Percentiles rank a stretch among this genome's conserved stretches.
These are phyloP conservation scores for Diaprepes abbreviatus DNA, from an alignment of 2,888 invertebrate genomes.

Conservation along the genomic window DNA sequence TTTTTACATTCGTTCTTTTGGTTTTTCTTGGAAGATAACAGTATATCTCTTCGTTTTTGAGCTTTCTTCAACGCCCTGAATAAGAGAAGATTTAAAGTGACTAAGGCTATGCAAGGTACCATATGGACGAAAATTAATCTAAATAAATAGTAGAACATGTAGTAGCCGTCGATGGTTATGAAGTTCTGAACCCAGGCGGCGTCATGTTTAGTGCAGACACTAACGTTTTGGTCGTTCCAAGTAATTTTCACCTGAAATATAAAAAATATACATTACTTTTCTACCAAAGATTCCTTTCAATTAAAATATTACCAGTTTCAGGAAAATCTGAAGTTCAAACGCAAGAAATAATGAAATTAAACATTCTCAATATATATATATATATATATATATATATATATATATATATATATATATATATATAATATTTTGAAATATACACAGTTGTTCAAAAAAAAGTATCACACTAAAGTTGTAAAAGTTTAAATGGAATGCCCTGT, in stretches of 20 bases:
- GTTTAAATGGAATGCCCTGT: too few species aligned
- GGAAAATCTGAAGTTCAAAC: too few species aligned
- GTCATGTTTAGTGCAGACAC: slow-evolving; percentile 76
- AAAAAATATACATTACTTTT: background rate
- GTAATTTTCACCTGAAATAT: slow-evolving; percentile 72
- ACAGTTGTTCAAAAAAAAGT: too few species aligned
- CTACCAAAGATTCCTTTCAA: too few species aligned
- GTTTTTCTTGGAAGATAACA: slow-evolving; percentile 63
- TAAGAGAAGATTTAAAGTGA: slow-evolving; percentile 88
- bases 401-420: too few species aligned
- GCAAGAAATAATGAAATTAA: too few species aligned
- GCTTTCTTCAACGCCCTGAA: slow-evolving; percentile 90
- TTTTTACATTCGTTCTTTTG: slow-evolving; percentile 84
- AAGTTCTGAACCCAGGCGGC: slow-evolving; percentile 80
- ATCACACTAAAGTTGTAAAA: too few species aligned
- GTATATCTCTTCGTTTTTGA: slow-evolving; percentile 70
- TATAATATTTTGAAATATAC: too few species aligned
- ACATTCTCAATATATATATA: too few species aligned
- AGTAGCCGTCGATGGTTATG: slow-evolving; percentile 82
- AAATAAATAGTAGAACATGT: slow-evolving; percentile 85
- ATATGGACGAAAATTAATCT: slow-evolving; percentile 93
- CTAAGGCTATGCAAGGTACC: slow-evolving; percentile 89
- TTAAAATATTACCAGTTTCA: too few species aligned
- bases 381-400: too few species aligned
- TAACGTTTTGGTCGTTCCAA: slow-evolving; percentile 79